Base-by-base conservation (phyloP, 2,113 vertebrate genomes). In the Maccullochella peelii region DNA sequence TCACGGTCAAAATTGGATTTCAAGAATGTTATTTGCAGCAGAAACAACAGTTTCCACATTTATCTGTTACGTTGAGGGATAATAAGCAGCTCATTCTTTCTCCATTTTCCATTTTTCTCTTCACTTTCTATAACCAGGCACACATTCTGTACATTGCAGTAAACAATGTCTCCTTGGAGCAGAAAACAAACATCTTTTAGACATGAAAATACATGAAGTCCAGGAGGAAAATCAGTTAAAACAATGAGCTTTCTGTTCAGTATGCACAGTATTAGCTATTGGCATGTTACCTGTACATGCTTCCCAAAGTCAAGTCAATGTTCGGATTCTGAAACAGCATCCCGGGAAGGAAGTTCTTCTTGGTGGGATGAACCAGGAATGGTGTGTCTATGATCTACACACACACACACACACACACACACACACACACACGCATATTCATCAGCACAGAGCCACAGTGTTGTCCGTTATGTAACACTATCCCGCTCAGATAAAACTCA, bases 331-430 rank as follows among this genome's bases (percentile, higher is more conserved):
- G 95, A 86, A 98, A 95, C 42, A 99, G 72, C 79, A 97, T 79
- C 18, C 96, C 97, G 65, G 98, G 96, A 36, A 99, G 96, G 66
- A 97, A 97, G 89, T 97, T 96, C 92, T 95, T 96, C 96, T 97
- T 97, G 0, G 94, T 66, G 0, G 95, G 91, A 84, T 98, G 96
- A 77, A 99, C 89, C 88, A 99, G 91, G 87, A 96, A 97, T 0
- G 98, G 98, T 1, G 97, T 97, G 92, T 99, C 98, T 87, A 99
- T 95, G 90, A 99, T 85, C 98, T 99, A 74, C 36, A 93, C 84
- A 73, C 74, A 94, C n/a, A 83, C 14, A 94, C n/a, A 83, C 14
- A 69, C 36, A 83, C 42, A 74, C 36, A 93, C 84, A 73, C 74
- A 74, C 36, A 93, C 84, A 73, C 74, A 79, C n/a, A 68, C 27